Evolutionary conservation across 2,888 invertebrate genomes (phyloP), one percentile per base, ranked within the genome.

Genomic region (Agapostemon virescens): DNA sequence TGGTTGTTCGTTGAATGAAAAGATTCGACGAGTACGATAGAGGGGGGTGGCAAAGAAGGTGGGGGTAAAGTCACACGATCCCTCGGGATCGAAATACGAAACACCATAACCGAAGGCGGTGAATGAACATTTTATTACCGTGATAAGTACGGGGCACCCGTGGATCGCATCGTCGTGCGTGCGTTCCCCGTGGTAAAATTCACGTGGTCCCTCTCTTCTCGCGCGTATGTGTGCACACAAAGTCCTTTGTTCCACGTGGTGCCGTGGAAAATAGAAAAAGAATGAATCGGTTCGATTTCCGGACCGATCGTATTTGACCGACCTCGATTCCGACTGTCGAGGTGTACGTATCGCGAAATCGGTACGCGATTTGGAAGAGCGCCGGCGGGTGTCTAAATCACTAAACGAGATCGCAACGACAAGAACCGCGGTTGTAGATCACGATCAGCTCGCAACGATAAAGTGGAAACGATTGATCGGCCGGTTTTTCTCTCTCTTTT

Each of bases 281-380:
- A 58, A 80, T 75, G n/a, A n/a, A 49, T 72, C 70, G 52, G 70
- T 81, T 67, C 3, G 71, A 77, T 77, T 58, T 20, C 20, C 33
- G 30, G 9, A 11, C 49, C 33, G 33, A 58, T 55, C 52, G 15
- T 15, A n/a, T n/a, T n/a, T n/a, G n/a, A n/a, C 17, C 30, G 55
- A 11, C 0, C 9, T 11, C 49, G 13, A 55, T 13, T n/a, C 26
- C 52, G 13, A 11, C 15, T 11, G 3, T 11, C 33, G 33, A 9
- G 20, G 30, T 17, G 33, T 33, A 4, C 20, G 33, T 33, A 26
- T 6, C 26, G 26, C 33, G 61, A 26, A 9, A 20, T n/a, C n/a
- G 1, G 9, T 61, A 33, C 30, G 33, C 30, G 33, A 61, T 33
- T 61, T 30, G 1, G 30, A 20, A 30, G 20, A 33, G 2, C 5